Base-by-base conservation (phyloP, 2,113 vertebrate genomes). In the Tautogolabrus adspersus region DNA sequence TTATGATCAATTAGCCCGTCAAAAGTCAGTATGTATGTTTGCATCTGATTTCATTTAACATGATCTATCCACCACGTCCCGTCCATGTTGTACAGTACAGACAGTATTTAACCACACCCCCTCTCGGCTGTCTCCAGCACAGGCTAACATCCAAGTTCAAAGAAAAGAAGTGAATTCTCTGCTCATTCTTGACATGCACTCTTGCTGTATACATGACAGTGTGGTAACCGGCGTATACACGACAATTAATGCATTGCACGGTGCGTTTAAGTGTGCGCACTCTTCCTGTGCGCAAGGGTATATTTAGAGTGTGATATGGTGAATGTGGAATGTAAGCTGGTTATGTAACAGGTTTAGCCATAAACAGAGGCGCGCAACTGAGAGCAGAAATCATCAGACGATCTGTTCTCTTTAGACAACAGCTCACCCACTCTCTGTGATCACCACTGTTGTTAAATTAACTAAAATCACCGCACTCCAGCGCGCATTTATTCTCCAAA, bases 281-380 rank as follows among this genome's bases (percentile, higher is more conserved):
- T 64, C 79, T 60, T 84, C 77, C 79, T 84, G 73, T 13, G 81
- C 87, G 66, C 75, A 67, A 52, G 88, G 92, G 91, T 96, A 95
- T 96, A 97, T 97, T 96, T 97, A 96, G 96, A 95, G 93, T 91
- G 92, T 93, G 95, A 95, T 96, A 95, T 94, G 93, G 93, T 95
- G 95, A 95, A 95, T 95, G 95, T 96, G 96, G 96, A 96, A 96
- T 96, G 95, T 96, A 94, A 96, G 95, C 94, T 93, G 95, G 95
- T 98, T 98, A 97, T 97, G 96, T 97, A 98, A 98, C 96, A 95
- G 94, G 95, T 96, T 96, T 97, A 96, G 96, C 96, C 95, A 96
- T 96, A 96, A 97, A 96, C 95, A 96, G 92, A 94, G 93, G 92
- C 91, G 89, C 87, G 88, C 86, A 81, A 79, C 79, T 72, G 85